These are phyloP conservation scores for Chondrosia reniformis DNA, from an alignment of 37 sponge, comb jelly and placozoan species.

Conservation along the genomic window DNA sequence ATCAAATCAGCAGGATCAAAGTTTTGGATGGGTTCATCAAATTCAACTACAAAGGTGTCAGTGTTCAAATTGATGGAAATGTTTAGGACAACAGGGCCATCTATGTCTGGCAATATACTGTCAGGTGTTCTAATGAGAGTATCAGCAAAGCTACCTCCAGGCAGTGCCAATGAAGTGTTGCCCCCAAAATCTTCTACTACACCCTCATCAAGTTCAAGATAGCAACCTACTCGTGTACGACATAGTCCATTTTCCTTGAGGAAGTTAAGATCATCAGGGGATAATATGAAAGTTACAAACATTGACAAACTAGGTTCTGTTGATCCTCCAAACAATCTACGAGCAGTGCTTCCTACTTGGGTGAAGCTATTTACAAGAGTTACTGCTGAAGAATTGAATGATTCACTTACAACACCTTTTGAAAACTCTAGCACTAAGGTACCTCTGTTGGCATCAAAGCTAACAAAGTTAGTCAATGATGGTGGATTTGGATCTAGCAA, in stretches of 20 bases:
- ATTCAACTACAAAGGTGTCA: slow-evolving; percentile 51
- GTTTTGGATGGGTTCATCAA: slow-evolving; percentile 71
- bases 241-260: slow-evolving; percentile 64
- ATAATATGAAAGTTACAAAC: slow-evolving; percentile 37
- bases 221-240: slow-evolving; percentile 23
- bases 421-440: slow-evolving; percentile 57
- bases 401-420: slow-evolving; percentile 33
- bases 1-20: slow-evolving; percentile 56
- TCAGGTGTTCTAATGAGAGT: background rate
- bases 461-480: slow-evolving; percentile 31
- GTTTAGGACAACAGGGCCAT: slow-evolving; percentile 24
- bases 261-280: slow-evolving; percentile 53
- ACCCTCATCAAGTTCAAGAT: slow-evolving; percentile 35
- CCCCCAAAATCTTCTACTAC: slow-evolving; percentile 51
- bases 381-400: slow-evolving; percentile 31
- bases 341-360: background rate
- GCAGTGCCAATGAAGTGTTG: slow-evolving; percentile 27
- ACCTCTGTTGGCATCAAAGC: slow-evolving; percentile 67
- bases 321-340: slow-evolving; percentile 52
- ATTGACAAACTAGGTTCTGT: slow-evolving; percentile 31
- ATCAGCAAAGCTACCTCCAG: background rate
- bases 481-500: slow-evolving; percentile 70
- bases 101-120: slow-evolving; percentile 9
- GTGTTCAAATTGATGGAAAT: slow-evolving; percentile 46
- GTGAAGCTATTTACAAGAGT: slow-evolving; percentile 18